These are phyloP conservation scores for Oryzaephilus surinamensis DNA, from an alignment of 1,140 invertebrate species.

Conservation along the genomic window DNA sequence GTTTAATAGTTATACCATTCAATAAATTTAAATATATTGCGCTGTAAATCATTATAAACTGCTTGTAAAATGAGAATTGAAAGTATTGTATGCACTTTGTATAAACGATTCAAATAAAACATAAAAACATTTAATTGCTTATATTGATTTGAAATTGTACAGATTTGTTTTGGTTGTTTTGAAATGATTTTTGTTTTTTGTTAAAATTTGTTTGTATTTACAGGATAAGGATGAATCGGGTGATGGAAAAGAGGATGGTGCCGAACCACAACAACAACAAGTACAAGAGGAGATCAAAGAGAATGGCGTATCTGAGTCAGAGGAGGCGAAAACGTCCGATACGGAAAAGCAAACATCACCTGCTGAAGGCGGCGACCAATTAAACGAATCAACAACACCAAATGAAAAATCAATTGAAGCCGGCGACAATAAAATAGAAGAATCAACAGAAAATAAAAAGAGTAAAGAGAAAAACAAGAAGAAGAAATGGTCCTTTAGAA, in stretches of 20 bases:
- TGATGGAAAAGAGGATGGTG: too few species aligned
- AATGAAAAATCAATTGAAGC: conserved; percentile 38
- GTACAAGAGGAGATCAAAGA: conserved; percentile 45
- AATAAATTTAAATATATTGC: too few species aligned
- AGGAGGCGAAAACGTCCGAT: conserved; percentile 22
- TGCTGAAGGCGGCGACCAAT: conserved; percentile 40
- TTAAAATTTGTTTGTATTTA: conserved; percentile 17
- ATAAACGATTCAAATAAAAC: too few species aligned
- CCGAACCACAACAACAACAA: conserved; percentile 47
- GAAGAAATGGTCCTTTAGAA: conserved; percentile 77
- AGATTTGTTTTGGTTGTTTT: too few species aligned
- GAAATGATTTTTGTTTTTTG: too few species aligned
- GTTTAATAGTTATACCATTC: too few species aligned
- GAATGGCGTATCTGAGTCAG: conserved; percentile 26
- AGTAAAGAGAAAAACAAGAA: conserved; percentile 72
- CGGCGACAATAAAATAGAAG: conserved; percentile 39
- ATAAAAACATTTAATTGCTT: too few species aligned
- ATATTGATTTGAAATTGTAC: too few species aligned
- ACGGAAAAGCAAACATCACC: conserved; percentile 17
- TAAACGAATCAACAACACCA: conserved; percentile 46
- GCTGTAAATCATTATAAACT: too few species aligned
- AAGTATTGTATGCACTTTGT: too few species aligned
- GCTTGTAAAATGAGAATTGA: too few species aligned
- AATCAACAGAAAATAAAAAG: conserved; percentile 58
- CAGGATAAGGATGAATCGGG: conserved; percentile 54